A percentile compares a stretch with the other conserved stretches of the same genome.
Evolutionary conservation across 35 echinoderm and acorn worm species (phyloP).

Genomic region (Diadema setosum): DNA sequence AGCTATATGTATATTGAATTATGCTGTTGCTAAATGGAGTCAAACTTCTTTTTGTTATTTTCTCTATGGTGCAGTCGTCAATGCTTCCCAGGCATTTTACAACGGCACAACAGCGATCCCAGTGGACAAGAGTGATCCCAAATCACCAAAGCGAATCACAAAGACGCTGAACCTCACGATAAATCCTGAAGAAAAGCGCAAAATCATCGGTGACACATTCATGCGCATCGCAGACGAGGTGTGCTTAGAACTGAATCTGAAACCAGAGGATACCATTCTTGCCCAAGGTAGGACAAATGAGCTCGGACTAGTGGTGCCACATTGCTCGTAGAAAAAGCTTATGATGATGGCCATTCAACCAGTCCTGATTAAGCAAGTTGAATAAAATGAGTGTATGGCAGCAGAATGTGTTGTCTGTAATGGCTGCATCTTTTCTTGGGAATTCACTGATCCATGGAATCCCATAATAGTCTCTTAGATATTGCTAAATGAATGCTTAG

Average conservation of each 20-base stretch:
- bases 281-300: slow-evolving; percentile 81
- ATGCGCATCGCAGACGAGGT: slow-evolving; percentile 90
- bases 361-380: too few relatives aligned
- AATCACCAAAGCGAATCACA: slow-evolving; percentile 55
- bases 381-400: too few relatives aligned
- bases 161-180: slow-evolving; percentile 71
- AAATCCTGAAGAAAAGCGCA: slow-evolving; percentile 84
- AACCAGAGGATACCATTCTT: slow-evolving; percentile 77
- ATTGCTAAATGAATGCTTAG: too few relatives aligned
- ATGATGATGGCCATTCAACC: too few relatives aligned
- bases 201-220: slow-evolving; percentile 89
- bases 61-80: slow-evolving; percentile 57
- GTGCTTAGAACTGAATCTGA: slow-evolving; percentile 79
- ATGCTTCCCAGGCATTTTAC: slow-evolving; percentile 84
- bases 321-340: too few relatives aligned
- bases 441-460: too few relatives aligned
- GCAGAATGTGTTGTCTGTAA: too few relatives aligned
- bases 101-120: slow-evolving; percentile 74
- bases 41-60: neutral
- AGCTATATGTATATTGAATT: too few relatives aligned
- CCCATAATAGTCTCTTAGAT: too few relatives aligned
- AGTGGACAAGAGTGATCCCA: slow-evolving; percentile 68
- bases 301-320: too few relatives aligned
- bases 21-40: too few relatives aligned
- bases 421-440: too few relatives aligned